Evolutionary conservation across 2,797 vertebrate genomes (phyloP).

Genomic region (Loriculus beryllinus): DNA sequence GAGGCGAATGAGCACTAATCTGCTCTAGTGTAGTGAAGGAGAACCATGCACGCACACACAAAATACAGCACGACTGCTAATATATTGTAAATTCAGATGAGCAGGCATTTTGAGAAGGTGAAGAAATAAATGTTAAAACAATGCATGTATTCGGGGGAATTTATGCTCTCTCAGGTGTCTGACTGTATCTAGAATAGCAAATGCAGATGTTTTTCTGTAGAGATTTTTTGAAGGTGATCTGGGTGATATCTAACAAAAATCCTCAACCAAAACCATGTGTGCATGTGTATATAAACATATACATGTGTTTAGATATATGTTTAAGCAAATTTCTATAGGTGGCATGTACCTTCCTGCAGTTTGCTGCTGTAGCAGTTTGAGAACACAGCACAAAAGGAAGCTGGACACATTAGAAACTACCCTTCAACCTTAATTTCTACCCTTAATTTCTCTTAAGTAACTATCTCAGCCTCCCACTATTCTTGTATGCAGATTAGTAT

Average conservation of each 20-base stretch:
- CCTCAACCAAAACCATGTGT: not conserved
- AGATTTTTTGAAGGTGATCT: not conserved
- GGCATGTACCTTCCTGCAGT: not conserved
- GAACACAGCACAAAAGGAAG: not conserved
- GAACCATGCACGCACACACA: not conserved
- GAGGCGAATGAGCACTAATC: constrained; percentile 67
- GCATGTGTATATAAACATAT: not conserved
- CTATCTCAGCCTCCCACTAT: not conserved
- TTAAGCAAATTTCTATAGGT: not conserved
- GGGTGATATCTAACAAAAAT: not conserved
- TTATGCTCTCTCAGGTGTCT: constrained; percentile 27
- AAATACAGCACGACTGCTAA: not conserved
- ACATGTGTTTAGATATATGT: not conserved
- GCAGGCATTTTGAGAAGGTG: constrained; percentile 31
- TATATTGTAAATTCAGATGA: constrained; percentile 50
- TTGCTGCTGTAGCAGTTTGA: not conserved
- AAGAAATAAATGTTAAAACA: constrained; percentile 58
- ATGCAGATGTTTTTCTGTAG: constrained; percentile 6
- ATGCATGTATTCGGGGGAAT: constrained; percentile 32
- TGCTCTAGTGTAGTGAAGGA: constrained; percentile 39
- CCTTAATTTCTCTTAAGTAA: not conserved
- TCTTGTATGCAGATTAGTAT: not conserved
- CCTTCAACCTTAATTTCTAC: not conserved
- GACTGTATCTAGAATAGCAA: not conserved
- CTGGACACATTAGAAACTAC: not conserved